Conservation (phyloP, 30 jellyfish, hydroid and myxozoan species). For the Sanderia malayensis region DNA sequence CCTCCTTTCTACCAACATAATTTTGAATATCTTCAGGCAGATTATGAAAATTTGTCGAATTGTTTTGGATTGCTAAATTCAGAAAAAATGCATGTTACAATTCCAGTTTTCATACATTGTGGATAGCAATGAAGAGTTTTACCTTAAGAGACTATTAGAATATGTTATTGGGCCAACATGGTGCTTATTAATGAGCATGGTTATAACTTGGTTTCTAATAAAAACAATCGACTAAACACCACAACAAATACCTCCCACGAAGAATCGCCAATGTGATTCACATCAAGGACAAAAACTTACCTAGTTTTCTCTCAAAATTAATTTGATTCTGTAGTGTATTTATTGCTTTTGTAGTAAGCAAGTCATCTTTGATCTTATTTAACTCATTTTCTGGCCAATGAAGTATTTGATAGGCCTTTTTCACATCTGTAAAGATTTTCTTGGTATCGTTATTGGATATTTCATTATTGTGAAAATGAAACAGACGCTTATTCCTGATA, state of each 20-base stretch:
- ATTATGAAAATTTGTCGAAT: too few relatives aligned
- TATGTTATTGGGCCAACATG: too few relatives aligned
- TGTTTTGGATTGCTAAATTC: too few relatives aligned
- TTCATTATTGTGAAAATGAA: neutral
- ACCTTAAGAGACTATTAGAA: too few relatives aligned
- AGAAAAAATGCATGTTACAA: too few relatives aligned
- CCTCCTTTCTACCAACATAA: conserved; percentile 15
- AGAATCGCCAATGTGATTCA: too few relatives aligned
- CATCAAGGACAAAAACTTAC: neutral
- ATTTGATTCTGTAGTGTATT: neutral
- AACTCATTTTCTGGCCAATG: neutral
- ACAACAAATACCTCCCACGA: too few relatives aligned
- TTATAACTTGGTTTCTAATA: too few relatives aligned
- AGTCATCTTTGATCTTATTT: neutral
- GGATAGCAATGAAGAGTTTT: too few relatives aligned
- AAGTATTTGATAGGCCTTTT: neutral
- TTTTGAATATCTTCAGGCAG: neutral
- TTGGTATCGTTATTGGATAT: neutral
- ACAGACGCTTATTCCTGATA: neutral
- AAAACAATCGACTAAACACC: too few relatives aligned
- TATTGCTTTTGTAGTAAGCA: neutral
- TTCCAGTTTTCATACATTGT: too few relatives aligned
- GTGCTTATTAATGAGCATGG: too few relatives aligned
- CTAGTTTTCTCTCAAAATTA: neutral
- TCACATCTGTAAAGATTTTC: neutral